These are phyloP conservation scores for Anas platyrhynchos DNA, from an alignment of 2,113 vertebrate genomes.

Conservation along the genomic window DNA sequence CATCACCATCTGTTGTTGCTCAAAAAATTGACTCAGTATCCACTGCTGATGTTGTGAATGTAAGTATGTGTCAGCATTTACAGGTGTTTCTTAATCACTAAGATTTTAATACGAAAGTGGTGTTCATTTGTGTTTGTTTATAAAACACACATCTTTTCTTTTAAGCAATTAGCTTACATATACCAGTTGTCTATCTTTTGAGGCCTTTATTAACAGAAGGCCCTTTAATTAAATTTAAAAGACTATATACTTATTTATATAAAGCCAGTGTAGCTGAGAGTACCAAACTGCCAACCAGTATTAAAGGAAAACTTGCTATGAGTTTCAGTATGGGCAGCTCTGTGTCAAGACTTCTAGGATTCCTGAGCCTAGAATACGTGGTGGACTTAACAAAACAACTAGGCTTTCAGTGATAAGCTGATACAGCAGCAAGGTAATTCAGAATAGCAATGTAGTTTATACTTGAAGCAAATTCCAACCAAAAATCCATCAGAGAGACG, in stretches of 20 bases:
- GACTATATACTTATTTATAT: neutral
- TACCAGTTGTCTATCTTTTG: neutral
- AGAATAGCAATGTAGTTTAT: neutral
- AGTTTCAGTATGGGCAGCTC: neutral
- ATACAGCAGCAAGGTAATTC: neutral
- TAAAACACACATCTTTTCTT: neutral
- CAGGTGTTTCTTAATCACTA: neutral
- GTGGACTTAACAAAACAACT: neutral
- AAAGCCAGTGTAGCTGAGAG: neutral
- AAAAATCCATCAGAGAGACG: neutral
- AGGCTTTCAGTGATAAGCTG: neutral
- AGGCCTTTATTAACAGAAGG: neutral
- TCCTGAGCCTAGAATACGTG: neutral
- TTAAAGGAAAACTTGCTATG: neutral
- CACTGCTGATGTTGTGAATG: slow-evolving; percentile 85
- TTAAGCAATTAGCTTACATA: neutral
- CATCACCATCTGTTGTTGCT: slow-evolving; percentile 75
- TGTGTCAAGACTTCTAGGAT: neutral
- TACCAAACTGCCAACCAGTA: neutral
- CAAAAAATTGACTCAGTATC: slow-evolving; percentile 89
- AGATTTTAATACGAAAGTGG: neutral
- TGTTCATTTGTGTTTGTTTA: neutral
- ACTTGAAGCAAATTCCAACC: neutral
- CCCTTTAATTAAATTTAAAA: neutral
- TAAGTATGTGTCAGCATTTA: slow-evolving; percentile 75